A percentile compares a stretch with the other conserved stretches of the same genome.
These are phyloP conservation scores for Hiodon alosoides DNA, from an alignment of 2,113 vertebrate species.

Conservation along the genomic window DNA sequence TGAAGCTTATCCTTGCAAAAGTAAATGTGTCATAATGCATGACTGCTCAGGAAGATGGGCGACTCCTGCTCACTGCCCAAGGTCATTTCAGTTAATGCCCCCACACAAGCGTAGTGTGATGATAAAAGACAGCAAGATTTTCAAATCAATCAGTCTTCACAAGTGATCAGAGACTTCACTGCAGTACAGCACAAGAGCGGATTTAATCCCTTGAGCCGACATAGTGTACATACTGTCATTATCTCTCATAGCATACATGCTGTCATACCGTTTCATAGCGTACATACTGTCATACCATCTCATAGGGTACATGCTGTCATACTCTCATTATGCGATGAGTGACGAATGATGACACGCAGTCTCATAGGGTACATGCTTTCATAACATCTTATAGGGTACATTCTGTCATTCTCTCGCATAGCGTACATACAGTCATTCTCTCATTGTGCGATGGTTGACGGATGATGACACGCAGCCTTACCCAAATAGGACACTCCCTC, in stretches of 20 bases:
- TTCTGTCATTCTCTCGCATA: too few species aligned
- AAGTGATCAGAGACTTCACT: not conserved
- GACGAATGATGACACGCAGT: not conserved
- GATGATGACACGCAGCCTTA: conserved; percentile 51
- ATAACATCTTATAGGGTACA: too few species aligned
- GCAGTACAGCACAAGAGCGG: not conserved
- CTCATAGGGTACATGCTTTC: too few species aligned
- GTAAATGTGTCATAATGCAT: too few species aligned
- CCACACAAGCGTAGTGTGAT: not conserved
- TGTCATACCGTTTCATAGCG: not conserved
- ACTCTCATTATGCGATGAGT: too few species aligned
- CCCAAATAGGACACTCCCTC: conserved; percentile 95
- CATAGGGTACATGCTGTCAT: not conserved
- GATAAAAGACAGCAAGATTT: not conserved
- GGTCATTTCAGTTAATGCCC: not conserved
- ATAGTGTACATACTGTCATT: not conserved
- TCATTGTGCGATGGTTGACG: not conserved
- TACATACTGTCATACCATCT: not conserved
- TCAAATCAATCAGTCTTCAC: not conserved
- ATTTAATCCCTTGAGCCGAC: not conserved
- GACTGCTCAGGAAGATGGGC: not conserved
- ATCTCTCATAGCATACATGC: too few species aligned
- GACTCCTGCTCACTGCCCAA: not conserved
- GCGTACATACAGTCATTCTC: not conserved
- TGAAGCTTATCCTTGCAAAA: too few species aligned